Percentiles rank a stretch among this genome's conserved stretches.
Evolutionary conservation across 2,888 invertebrate species (phyloP).

Genomic region (Chesias legatella): DNA sequence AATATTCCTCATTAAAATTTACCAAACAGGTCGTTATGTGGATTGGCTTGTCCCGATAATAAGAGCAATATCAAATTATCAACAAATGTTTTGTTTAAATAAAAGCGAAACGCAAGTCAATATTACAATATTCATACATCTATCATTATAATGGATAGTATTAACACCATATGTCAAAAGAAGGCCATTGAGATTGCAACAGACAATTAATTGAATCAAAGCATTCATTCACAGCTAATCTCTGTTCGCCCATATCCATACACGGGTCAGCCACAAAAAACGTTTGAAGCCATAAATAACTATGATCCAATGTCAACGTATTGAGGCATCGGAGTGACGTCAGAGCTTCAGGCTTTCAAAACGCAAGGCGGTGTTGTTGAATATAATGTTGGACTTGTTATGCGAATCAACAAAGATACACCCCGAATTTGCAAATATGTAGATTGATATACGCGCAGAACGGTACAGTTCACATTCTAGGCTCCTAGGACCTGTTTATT

Average conservation of each 20-base stretch:
- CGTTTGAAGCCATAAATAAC: slow-evolving; percentile 64
- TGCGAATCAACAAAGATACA: too few relatives aligned
- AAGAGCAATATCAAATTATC: background rate
- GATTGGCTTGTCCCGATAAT: background rate
- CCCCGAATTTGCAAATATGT: too few relatives aligned
- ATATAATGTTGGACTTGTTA: slow-evolving; percentile 1
- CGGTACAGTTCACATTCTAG: too few relatives aligned
- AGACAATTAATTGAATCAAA: slow-evolving; percentile 47
- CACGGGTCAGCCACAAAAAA: slow-evolving; percentile 55
- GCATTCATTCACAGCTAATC: slow-evolving; percentile 59
- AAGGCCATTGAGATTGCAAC: slow-evolving; percentile 28
- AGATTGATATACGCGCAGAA: background rate
- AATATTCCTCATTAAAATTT: slow-evolving; percentile 10
- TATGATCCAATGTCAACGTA: slow-evolving; percentile 70
- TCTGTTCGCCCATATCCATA: slow-evolving; percentile 51
- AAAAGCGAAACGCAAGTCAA: background rate
- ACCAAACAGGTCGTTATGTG: background rate
- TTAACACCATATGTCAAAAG: slow-evolving; percentile 25
- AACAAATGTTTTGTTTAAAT: too few relatives aligned
- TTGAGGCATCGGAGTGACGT: slow-evolving; percentile 44
- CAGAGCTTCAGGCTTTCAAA: slow-evolving; percentile 29
- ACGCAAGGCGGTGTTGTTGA: slow-evolving; percentile 15
- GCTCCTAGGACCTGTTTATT: too few relatives aligned
- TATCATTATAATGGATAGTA: slow-evolving; percentile 6
- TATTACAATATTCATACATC: background rate